Percentiles rank a stretch among this genome's conserved stretches.
phyloP scores from a whole-genome alignment of 53 echinoderm and acorn worm species.

The Luidia sarsii region DNA sequence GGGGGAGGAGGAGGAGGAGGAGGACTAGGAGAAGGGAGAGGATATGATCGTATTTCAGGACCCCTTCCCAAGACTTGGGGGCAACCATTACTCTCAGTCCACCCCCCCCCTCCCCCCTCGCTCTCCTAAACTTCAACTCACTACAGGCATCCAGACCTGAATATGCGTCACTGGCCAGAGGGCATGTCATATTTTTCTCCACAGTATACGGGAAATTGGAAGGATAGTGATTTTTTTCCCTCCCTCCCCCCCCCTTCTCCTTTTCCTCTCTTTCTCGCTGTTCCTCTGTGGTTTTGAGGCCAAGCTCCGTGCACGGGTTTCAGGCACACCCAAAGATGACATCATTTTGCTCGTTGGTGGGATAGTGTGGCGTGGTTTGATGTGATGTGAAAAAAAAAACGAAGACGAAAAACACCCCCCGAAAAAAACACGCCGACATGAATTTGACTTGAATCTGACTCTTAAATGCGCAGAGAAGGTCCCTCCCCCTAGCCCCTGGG shows the following conservation, averaged over 20 bases:
- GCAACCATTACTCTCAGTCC: slow-evolving; percentile 28
- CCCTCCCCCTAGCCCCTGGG: no score
- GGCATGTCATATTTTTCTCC: background rate
- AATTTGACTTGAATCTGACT: no score
- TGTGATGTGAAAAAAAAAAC: no score
- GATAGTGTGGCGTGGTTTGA: no score
- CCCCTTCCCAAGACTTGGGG: slow-evolving; percentile 2
- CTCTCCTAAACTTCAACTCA: no score
- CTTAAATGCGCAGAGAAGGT: no score
- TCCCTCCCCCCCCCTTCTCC: no score
- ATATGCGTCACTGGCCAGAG: background rate
- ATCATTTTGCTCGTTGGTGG: background rate
- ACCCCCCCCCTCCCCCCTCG: background rate
- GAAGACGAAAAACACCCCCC: no score
- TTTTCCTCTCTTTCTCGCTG: no score
- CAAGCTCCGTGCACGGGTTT: no score
- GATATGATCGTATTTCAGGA: slow-evolving; percentile 38
- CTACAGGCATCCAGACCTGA: background rate
- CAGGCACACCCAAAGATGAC: slow-evolving; percentile 1
- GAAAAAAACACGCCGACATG: no score
- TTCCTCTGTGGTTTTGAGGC: background rate
- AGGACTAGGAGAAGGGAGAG: no score
- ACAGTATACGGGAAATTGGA: slow-evolving; percentile 7
- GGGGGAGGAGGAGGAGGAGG: background rate
- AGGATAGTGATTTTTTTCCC: background rate